Evolutionary conservation across 2,888 invertebrate species (phyloP), one percentile per base, ranked within the genome.

Genomic region (Pocota personata): DNA sequence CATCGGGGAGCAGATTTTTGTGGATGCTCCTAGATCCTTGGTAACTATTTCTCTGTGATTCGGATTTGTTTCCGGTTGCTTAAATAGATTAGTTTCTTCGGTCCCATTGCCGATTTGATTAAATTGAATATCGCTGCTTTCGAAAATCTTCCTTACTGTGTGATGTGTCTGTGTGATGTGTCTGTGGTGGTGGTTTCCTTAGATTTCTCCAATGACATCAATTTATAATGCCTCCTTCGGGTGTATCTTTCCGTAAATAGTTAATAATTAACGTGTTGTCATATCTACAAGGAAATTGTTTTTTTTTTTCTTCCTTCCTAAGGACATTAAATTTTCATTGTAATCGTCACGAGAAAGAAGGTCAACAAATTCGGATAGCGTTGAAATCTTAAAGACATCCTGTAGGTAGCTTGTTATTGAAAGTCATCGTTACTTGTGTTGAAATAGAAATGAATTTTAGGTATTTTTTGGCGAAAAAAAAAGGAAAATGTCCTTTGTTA

Each of bases 241-340:
- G 30, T 46, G 62, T 46, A 30, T 46, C 19, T 64, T 46, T 32
- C 10, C 30, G 30, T 64, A 43, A 43, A 27, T 43, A 46, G 62
- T 62, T 27, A 62, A 64, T 64, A 64, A 64, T 64, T 64, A 64
- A 64, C 30, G 46, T 64, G 62, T 46, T 64, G 62, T 64, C 62
- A 64, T 64, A 64, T 46, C 46, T 43, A 19, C 24, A 43, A 24
- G 30, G 43, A 64, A 12, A 46, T 52, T 52, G 52, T 52, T 19
- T 48, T 35, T 32, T 32, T 43, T 48, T 50, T 50, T 21, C 37
- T 37, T 67, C 14, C 12, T 24, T 35, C n/a, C 27, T 0, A 10
- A 5, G 16, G n/a, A 4, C 37, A 52, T 40, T 24, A 12, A 37
- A 52, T 14, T 12, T 52, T 35, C 37, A 2, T 8, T 24, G 37